Evolutionary conservation across 1,140 invertebrate genomes (phyloP).

Genomic region (Formica selysi): DNA sequence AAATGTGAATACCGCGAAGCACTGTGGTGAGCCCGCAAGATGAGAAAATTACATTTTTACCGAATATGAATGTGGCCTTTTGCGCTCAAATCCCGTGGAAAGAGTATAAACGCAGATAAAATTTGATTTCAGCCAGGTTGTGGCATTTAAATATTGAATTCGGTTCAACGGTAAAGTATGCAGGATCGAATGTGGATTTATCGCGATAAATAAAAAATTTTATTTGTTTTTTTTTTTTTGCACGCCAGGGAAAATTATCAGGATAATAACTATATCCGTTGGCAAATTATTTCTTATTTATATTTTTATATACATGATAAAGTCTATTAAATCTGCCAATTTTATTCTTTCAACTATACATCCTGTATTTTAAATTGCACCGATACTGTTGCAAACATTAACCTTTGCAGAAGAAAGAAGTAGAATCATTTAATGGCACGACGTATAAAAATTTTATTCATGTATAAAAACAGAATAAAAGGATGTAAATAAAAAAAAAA

Average conservation of each 20-base stretch:
- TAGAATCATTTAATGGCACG: neutral
- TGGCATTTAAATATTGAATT: conserved; percentile 47
- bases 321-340: neutral
- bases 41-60: conserved; percentile 52
- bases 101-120: conserved; percentile 56
- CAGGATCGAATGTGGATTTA: conserved; percentile 11
- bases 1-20: conserved; percentile 39
- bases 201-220: conserved; percentile 2
- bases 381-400: neutral
- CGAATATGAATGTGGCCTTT: conserved; percentile 37
- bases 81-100: conserved; percentile 8
- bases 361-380: neutral
- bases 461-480: neutral
- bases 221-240: neutral
- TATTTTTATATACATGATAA: neutral
- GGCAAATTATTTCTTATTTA: conserved; percentile 17
- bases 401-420: neutral
- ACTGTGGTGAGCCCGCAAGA: conserved; percentile 26
- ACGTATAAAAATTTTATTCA: neutral
- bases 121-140: conserved; percentile 41
- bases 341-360: neutral
- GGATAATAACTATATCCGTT: conserved; percentile 16
- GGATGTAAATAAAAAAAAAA: neutral
- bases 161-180: conserved; percentile 20
- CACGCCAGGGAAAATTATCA: neutral